phyloP scores from a whole-genome alignment of 2,888 invertebrate genomes.

The Ormyrus labotus region DNA sequence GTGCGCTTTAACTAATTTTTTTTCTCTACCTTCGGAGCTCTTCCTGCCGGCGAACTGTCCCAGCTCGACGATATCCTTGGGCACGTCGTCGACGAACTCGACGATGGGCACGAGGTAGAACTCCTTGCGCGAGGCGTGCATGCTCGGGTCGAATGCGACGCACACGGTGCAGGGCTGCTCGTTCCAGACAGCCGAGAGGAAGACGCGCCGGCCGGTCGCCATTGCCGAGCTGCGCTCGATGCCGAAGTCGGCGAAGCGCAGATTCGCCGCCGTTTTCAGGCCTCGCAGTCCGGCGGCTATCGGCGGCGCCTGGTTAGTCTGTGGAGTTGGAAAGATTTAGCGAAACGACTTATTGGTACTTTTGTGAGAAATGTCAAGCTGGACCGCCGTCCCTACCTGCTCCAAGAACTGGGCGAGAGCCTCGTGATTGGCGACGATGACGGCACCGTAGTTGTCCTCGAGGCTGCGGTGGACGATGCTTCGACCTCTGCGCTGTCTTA shows the following conservation, averaged over 20 bases:
- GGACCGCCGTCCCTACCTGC: constrained; percentile 79
- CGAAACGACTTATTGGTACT: too few relatives aligned
- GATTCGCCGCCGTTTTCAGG: constrained; percentile 84
- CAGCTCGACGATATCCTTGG: constrained; percentile 80
- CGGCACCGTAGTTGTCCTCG: constrained; percentile 93
- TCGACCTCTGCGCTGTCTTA: constrained; percentile 87
- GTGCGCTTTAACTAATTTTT: too few relatives aligned
- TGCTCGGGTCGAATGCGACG: constrained; percentile 80
- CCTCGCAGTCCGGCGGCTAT: constrained; percentile 80
- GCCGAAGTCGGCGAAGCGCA: constrained; percentile 86
- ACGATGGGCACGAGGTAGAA: constrained; percentile 85
- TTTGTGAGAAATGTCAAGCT: too few relatives aligned
- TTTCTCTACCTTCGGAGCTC: constrained; percentile 80
- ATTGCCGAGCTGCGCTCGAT: constrained; percentile 77
- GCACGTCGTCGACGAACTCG: constrained; percentile 88
- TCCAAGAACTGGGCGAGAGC: constrained; percentile 92
- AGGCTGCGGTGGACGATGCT: constrained; percentile 90
- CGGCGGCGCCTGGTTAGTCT: constrained; percentile 42
- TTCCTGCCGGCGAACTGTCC: constrained; percentile 78
- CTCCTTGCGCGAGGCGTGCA: constrained; percentile 78
- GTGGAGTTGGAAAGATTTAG: not conserved
- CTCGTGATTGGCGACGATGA: constrained; percentile 92
- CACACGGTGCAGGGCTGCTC: constrained; percentile 77
- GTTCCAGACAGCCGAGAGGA: constrained; percentile 86
- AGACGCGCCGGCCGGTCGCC: constrained; percentile 83